A percentile compares a stretch with the other conserved stretches of the same genome.
phyloP scores from a whole-genome alignment of 92 coral and sea anemone genomes.

The Parazoanthus atlanticus region DNA sequence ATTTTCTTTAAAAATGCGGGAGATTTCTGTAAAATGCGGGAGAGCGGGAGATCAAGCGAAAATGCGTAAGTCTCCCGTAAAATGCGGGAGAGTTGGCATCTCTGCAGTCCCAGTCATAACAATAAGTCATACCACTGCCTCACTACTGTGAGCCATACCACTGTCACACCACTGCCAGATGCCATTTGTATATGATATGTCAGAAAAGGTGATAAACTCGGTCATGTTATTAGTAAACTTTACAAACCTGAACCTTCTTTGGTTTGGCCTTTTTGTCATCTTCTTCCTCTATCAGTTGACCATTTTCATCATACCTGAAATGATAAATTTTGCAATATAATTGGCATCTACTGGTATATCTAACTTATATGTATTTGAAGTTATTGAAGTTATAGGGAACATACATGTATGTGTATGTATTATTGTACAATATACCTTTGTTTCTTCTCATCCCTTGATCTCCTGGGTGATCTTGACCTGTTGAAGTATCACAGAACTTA shows the following conservation, averaged over 20 bases:
- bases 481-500: neutral
- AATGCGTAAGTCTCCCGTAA: no score
- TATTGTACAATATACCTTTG: constrained; percentile 49
- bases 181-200: neutral
- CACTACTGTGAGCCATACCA: neutral
- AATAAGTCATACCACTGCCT: neutral
- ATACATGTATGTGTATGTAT: no score
- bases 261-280: constrained; percentile 68
- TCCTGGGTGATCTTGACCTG: constrained; percentile 91
- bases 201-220: neutral
- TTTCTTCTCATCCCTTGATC: constrained; percentile 77
- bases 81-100: no score
- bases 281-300: constrained; percentile 72
- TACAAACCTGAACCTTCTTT: constrained; percentile 71
- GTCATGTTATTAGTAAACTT: neutral
- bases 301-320: constrained; percentile 39
- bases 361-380: no score
- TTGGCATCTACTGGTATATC: no score
- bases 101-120: no score
- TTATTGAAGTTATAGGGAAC: no score
- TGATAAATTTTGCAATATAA: neutral
- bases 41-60: no score
- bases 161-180: neutral
- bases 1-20: no score
- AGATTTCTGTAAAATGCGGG: no score